Evolutionary conservation across 2,113 vertebrate genomes (phyloP).

Genomic region (Vimba vimba): DNA sequence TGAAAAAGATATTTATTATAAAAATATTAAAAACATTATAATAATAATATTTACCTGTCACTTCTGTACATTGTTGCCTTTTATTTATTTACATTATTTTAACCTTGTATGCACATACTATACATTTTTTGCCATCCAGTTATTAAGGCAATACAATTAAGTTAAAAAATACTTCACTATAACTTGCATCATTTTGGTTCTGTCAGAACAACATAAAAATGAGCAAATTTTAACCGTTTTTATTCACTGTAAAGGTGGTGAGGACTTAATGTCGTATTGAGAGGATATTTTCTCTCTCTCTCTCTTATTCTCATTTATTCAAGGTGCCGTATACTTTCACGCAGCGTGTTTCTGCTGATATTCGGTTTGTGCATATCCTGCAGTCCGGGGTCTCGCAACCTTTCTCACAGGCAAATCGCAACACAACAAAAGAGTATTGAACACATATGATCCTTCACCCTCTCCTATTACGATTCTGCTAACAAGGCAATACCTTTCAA

Average conservation of each 20-base stretch:
- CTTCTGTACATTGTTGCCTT: background rate
- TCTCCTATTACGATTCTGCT: constrained; percentile 64
- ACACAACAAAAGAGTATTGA: constrained; percentile 66
- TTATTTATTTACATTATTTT: background rate
- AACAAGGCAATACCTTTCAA: constrained; percentile 66
- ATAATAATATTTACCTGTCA: background rate
- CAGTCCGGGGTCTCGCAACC: constrained; percentile 61
- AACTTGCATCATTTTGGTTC: background rate
- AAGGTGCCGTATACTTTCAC: constrained; percentile 31
- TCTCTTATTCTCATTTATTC: constrained; percentile 6
- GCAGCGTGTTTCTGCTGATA: constrained; percentile 65
- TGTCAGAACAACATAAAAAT: background rate
- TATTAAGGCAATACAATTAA: background rate
- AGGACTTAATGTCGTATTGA: background rate
- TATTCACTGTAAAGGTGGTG: background rate
- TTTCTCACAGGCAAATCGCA: constrained; percentile 69
- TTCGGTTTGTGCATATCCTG: constrained; percentile 60
- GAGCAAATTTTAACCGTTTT: background rate
- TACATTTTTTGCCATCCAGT: background rate
- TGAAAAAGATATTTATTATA: background rate
- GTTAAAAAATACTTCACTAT: no score
- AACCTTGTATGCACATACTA: background rate
- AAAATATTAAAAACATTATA: background rate
- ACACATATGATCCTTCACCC: constrained; percentile 66
- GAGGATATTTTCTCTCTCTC: background rate